Evolutionary conservation across 2,113 vertebrate genomes (phyloP).

Genomic region (Campylomormyrus tamandua): DNA sequence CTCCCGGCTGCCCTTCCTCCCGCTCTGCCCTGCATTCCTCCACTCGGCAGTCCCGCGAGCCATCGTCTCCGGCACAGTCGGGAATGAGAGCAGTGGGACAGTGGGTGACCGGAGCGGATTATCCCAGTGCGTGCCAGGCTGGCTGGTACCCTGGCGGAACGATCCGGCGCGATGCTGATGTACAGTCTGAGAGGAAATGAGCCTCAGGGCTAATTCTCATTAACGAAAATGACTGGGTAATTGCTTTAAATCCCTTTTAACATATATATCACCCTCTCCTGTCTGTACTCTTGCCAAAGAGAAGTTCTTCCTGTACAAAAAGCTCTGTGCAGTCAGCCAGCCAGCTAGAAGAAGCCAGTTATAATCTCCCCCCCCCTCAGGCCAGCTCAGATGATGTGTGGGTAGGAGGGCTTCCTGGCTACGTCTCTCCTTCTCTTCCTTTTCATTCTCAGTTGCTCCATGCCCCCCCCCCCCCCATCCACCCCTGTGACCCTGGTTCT

Average conservation of each 20-base stretch:
- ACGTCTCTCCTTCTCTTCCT: slow-evolving; percentile 25
- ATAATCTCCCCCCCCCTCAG: slow-evolving; percentile 41
- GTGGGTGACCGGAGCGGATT: slow-evolving; percentile 17
- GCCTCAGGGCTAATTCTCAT: slow-evolving; percentile 1
- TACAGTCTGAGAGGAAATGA: neutral
- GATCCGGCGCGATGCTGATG: neutral
- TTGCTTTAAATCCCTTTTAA: slow-evolving; percentile 34
- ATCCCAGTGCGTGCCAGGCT: neutral
- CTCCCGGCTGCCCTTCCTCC: neutral
- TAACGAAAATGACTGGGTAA: slow-evolving; percentile 31
- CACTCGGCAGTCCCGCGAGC: neutral
- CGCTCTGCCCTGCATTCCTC: neutral
- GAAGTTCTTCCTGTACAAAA: slow-evolving; percentile 49
- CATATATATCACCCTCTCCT: slow-evolving; percentile 20
- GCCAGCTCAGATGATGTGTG: slow-evolving; percentile 19
- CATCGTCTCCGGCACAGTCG: neutral
- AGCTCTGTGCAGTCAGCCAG: slow-evolving; percentile 34
- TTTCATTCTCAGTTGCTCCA: slow-evolving; percentile 27
- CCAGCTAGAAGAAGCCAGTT: slow-evolving; percentile 31
- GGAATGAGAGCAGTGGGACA: slow-evolving; percentile 20
- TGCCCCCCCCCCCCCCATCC: slow-evolving; percentile 26
- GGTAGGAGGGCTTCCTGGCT: slow-evolving; percentile 1
- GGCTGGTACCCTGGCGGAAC: neutral
- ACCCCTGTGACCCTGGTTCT: slow-evolving; percentile 22
- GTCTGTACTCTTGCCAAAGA: slow-evolving; percentile 40